Evolutionary conservation across 2,113 vertebrate species (phyloP).

Genomic region (Chunga burmeisteri): DNA sequence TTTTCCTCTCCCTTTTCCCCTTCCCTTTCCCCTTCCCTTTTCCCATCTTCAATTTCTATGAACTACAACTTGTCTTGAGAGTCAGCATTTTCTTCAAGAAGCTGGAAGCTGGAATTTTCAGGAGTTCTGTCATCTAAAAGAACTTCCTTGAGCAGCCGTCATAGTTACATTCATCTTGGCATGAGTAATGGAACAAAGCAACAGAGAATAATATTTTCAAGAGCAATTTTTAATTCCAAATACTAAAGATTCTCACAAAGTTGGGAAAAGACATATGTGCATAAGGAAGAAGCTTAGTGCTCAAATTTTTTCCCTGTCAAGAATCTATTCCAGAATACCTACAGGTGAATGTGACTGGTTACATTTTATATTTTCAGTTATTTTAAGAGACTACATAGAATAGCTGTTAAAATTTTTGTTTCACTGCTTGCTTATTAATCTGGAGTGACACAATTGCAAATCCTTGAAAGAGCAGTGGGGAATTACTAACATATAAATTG

Average conservation of each 20-base stretch:
- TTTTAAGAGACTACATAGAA: background rate
- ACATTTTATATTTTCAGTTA: background rate
- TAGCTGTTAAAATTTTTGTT: background rate
- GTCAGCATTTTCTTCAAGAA: background rate
- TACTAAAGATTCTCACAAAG: background rate
- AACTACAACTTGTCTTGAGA: background rate
- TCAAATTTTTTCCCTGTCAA: background rate
- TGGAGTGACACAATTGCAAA: background rate
- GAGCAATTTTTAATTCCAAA: background rate
- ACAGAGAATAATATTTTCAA: background rate
- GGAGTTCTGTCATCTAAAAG: background rate
- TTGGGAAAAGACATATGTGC: background rate
- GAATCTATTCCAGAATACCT: background rate
- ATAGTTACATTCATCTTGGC: background rate
- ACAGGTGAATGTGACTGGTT: background rate
- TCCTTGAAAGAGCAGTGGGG: background rate
- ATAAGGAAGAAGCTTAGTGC: background rate
- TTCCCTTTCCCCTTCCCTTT: background rate
- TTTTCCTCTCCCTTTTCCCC: no score
- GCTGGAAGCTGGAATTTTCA: background rate
- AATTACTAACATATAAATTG: background rate
- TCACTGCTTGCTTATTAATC: background rate
- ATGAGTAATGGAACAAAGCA: background rate
- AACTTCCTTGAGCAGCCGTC: background rate
- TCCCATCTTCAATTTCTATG: background rate